Evolutionary conservation across 1,140 invertebrate genomes (phyloP), one percentile per base, ranked within the genome.

Genomic region (Caenorhabditis briggsae): DNA sequence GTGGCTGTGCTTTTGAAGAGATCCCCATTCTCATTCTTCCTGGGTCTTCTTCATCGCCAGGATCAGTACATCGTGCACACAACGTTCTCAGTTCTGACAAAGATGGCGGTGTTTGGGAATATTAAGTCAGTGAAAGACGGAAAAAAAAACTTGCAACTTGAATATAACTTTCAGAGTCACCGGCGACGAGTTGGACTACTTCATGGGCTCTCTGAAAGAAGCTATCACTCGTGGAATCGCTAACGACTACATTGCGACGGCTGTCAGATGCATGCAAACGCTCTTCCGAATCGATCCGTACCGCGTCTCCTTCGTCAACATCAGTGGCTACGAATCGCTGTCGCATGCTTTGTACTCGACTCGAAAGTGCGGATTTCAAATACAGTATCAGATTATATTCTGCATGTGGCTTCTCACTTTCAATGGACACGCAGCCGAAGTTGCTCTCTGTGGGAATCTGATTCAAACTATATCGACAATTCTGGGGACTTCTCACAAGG

Each of bases 221-320:
- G 83, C 94, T 95, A 43, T 95, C 96, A 89, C 94, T 95, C 0
- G 98, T 99, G 96, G 97, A 98, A 89, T 96, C 96, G 89, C 95
- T 96, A 99, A 99, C 93, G 97, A 99, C 90, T 99, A 99, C 93
- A 96, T 99, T 91, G 97, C 99, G 92, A 98, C 97, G 0, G 96
- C 98, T 88, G 97, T 96, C 3, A 95, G 98, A 88, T 99, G 98
- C 93, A 94, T 99, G 23, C 98, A 99, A 95, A 99, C 99, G 97
- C 97, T 99, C 96, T 94, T 99, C 43, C 95, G 98, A 85, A 95
- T 98, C 88, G 97, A 99, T 92, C 95, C 96, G 88, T 99, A 99
- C 25, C 95, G 98, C 88, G 95, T 96, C 90, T 96, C 96, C 43
- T 99, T 99, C 93, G 95, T 98, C 8, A 95, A 95, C 18, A 95